Conservation (phyloP, 2,113 vertebrate genomes). For the Drymodes brunneopygia region DNA sequence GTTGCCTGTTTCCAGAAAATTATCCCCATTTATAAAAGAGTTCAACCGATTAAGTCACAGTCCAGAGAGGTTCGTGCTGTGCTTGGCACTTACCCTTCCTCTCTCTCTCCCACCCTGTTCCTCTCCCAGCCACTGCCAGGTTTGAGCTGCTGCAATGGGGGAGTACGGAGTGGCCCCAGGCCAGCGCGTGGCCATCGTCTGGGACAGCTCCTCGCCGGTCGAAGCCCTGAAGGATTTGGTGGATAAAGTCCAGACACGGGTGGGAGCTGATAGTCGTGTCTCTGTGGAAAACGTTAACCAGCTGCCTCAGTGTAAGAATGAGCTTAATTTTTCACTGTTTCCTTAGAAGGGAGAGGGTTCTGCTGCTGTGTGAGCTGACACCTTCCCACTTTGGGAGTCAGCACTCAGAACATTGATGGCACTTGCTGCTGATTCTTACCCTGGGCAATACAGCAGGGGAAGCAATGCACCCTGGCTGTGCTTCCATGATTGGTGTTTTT, state of each 20-base stretch:
- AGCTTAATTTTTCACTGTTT: not conserved
- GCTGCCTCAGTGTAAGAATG: slow-evolving; percentile 79
- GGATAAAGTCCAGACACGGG: slow-evolving; percentile 62
- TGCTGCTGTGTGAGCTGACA: not conserved
- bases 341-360: not conserved
- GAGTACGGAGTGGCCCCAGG: slow-evolving; percentile 75
- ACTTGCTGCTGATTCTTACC: not conserved
- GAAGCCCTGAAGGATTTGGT: slow-evolving; percentile 75
- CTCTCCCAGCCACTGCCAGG: not conserved
- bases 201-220: slow-evolving; percentile 71
- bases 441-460: not conserved
- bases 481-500: not conserved
- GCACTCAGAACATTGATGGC: accelerated
- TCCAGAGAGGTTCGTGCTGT: accelerated
- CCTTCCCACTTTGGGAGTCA: not conserved
- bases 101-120: not conserved
- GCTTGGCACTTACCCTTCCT: not conserved
- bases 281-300: slow-evolving; percentile 84
- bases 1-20: not conserved
- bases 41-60: not conserved
- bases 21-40: not conserved
- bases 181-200: slow-evolving; percentile 82
- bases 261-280: slow-evolving; percentile 74
- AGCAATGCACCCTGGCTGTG: accelerated
- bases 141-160: slow-evolving; percentile 66